Evolutionary conservation across 1,140 invertebrate genomes (phyloP).

Genomic region (Pygmarrhopalites habei): DNA sequence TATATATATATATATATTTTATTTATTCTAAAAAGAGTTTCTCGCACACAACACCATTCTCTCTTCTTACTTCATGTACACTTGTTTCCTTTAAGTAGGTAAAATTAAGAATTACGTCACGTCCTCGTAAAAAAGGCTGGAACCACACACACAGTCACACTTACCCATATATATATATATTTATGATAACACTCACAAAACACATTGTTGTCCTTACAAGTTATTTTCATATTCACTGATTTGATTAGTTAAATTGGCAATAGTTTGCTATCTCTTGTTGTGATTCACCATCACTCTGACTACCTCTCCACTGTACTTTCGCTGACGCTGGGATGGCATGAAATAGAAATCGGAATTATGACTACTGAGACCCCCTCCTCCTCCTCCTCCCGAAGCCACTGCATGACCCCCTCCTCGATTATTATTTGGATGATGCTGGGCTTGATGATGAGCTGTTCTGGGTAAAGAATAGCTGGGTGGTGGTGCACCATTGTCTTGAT

Average conservation of each 20-base stretch:
- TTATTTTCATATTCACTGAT: not conserved
- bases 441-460: conserved; percentile 17
- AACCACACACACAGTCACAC: too few species aligned
- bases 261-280: conserved; percentile 46
- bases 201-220: not conserved
- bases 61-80: too few species aligned
- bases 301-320: conserved; percentile 85
- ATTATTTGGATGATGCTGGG: conserved; percentile 40
- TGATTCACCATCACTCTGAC: conserved; percentile 85
- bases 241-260: too few species aligned
- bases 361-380: conserved; percentile 19
- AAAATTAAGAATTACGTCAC: too few species aligned
- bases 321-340: conserved; percentile 84
- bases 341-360: conserved; percentile 81
- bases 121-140: too few species aligned
- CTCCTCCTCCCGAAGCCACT: conserved; percentile 25
- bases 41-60: too few species aligned
- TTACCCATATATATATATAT: too few species aligned
- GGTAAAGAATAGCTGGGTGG: conserved; percentile 26
- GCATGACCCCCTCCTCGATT: conserved; percentile 40
- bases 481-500: not conserved
- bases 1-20: too few species aligned
- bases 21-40: too few species aligned
- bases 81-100: too few species aligned
- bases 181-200: too few species aligned